phyloP scores from a whole-genome alignment of 1,140 invertebrate species.

The Drosophila sulfurigaster region DNA sequence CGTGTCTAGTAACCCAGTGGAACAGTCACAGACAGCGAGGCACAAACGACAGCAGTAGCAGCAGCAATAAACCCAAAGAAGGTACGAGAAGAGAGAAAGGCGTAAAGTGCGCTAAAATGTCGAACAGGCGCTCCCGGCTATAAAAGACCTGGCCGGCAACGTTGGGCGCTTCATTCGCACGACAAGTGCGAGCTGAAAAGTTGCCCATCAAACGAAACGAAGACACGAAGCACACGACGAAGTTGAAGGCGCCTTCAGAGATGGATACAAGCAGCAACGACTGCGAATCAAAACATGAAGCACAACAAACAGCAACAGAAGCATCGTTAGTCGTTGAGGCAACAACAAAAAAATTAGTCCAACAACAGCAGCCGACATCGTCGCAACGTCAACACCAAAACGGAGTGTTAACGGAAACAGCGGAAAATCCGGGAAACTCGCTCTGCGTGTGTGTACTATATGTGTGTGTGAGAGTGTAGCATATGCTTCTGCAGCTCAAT shows the following conservation, averaged over 20 bases:
- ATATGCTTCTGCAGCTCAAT: conserved; percentile 42
- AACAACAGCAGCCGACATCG: conserved; percentile 71
- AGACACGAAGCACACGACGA: conserved; percentile 40
- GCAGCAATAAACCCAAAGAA: too few species aligned
- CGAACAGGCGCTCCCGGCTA: conserved; percentile 46
- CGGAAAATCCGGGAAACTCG: conserved; percentile 40
- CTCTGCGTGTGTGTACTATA: background rate
- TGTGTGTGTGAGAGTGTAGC: conserved; percentile 30
- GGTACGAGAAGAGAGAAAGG: conserved; percentile 48
- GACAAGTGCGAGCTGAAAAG: conserved; percentile 54
- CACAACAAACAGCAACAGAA: conserved; percentile 41
- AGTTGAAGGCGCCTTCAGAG: conserved; percentile 45
- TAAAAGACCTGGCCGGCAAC: conserved; percentile 68
- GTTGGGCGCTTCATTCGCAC: conserved; percentile 60
- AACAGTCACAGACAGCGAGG: conserved; percentile 35
- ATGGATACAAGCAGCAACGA: conserved; percentile 22
- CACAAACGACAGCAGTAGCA: conserved; percentile 25
- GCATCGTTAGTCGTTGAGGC: conserved; percentile 45
- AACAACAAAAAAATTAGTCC: conserved; percentile 70
- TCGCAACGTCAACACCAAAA: conserved; percentile 45
- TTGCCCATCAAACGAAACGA: conserved; percentile 36
- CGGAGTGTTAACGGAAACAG: conserved; percentile 43
- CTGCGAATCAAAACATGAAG: conserved; percentile 39
- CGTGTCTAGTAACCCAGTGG: conserved; percentile 11
- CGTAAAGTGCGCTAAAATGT: conserved; percentile 58